A percentile compares a stretch with the other conserved stretches of the same genome.
Conservation (phyloP, 1,140 invertebrate species). For the Drosophila parabipectinata region DNA sequence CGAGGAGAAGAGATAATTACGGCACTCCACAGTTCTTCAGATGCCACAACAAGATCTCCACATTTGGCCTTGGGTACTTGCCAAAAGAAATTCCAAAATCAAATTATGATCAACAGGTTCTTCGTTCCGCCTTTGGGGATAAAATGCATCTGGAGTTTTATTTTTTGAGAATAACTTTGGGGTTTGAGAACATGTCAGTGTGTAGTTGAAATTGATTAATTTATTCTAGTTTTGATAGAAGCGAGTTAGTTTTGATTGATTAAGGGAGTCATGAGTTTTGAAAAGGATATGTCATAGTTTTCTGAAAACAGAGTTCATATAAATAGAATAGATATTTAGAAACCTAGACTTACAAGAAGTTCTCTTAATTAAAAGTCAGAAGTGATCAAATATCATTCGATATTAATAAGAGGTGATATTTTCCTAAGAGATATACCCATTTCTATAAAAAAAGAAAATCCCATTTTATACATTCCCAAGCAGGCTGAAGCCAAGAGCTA, state of each 20-base stretch:
- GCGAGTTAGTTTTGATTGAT: background rate
- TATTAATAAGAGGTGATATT: no score
- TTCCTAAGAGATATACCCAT: background rate
- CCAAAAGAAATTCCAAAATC: constrained; percentile 45
- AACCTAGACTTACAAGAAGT: no score
- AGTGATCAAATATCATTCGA: no score
- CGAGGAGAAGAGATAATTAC: constrained; percentile 54
- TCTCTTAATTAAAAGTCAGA: no score
- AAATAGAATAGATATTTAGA: no score
- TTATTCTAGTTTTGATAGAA: background rate
- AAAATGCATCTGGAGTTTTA: constrained; percentile 9
- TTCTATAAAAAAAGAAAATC: background rate
- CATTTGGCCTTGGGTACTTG: constrained; percentile 40
- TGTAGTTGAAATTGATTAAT: constrained; percentile 5
- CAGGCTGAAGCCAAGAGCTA: constrained; percentile 19
- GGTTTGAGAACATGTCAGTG: background rate
- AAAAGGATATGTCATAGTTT: no score
- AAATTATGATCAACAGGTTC: constrained; percentile 41
- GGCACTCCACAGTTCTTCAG: constrained; percentile 56
- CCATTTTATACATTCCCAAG: constrained; percentile 27
- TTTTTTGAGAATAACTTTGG: constrained; percentile 1
- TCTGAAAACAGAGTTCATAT: no score
- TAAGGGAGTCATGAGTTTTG: background rate
- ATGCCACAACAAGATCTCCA: constrained; percentile 36
- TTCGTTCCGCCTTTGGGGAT: constrained; percentile 11